phyloP scores from a whole-genome alignment of 35 echinoderm and acorn worm genomes.

The Eucidaris tribuloides region DNA sequence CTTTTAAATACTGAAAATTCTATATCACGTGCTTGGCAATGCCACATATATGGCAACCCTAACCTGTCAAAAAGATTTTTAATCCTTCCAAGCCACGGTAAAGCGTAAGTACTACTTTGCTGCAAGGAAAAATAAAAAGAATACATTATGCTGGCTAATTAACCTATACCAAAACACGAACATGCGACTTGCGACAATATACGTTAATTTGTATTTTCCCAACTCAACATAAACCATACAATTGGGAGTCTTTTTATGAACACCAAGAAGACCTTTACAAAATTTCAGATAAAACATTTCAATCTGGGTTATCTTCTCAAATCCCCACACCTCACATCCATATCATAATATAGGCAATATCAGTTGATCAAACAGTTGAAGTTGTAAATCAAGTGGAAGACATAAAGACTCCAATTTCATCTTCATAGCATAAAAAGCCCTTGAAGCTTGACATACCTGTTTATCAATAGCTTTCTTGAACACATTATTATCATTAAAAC shows the following conservation, averaged over 20 bases:
- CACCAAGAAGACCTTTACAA: neutral
- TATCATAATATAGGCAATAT: neutral
- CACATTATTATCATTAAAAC: slow-evolving; percentile 4
- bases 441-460: neutral
- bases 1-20: neutral
- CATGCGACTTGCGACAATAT: neutral
- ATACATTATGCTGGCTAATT: neutral
- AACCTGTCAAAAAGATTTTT: neutral
- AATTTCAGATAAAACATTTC: slow-evolving; percentile 19
- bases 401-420: neutral
- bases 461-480: slow-evolving; percentile 9
- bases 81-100: neutral
- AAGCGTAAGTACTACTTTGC: neutral
- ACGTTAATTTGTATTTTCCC: neutral
- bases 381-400: slow-evolving; percentile 1
- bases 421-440: neutral
- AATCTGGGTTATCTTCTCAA: neutral
- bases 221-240: neutral
- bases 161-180: neutral
- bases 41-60: neutral
- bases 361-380: too few species aligned
- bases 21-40: neutral
- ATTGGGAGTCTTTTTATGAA: neutral
- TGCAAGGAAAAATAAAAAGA: neutral
- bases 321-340: slow-evolving; percentile 2